A percentile compares a stretch with the other conserved stretches of the same genome.
phyloP scores from a whole-genome alignment of 2,113 vertebrate species.

The Dasyurus viverrinus region DNA sequence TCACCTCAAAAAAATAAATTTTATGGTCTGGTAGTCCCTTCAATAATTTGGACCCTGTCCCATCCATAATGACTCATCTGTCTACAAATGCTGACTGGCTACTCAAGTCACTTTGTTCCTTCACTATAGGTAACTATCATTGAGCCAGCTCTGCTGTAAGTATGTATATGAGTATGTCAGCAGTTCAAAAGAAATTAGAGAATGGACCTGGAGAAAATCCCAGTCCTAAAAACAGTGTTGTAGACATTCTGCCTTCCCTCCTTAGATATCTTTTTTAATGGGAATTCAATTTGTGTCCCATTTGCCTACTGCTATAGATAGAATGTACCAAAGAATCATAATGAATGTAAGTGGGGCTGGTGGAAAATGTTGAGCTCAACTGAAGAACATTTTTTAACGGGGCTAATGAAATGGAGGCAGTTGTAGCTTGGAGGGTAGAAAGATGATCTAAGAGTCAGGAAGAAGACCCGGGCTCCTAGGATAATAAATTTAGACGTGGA shows the following conservation, averaged over 20 bases:
- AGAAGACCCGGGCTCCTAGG: neutral
- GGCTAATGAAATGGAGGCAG: neutral
- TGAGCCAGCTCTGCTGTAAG: rapidly evolving
- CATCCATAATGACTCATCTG: neutral
- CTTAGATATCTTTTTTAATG: neutral
- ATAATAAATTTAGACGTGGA: neutral
- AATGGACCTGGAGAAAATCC: neutral
- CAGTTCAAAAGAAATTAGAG: neutral
- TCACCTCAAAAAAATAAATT: rapidly evolving
- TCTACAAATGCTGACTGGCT: rapidly evolving
- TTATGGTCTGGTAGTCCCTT: no score
- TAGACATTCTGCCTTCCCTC: neutral
- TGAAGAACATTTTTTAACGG: neutral
- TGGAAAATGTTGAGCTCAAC: neutral
- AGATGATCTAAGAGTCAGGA: neutral
- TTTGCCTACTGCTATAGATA: neutral
- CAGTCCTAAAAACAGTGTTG: neutral
- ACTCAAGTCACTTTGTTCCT: rapidly evolving
- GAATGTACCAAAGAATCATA: neutral
- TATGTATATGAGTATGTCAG: rapidly evolving
- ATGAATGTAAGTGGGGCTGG: neutral
- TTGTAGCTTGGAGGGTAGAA: neutral
- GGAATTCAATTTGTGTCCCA: neutral
- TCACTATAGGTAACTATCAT: neutral
- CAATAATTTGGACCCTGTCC: rapidly evolving